phyloP scores from a whole-genome alignment of 2,888 invertebrate species.

The Amorpha juglandis region DNA sequence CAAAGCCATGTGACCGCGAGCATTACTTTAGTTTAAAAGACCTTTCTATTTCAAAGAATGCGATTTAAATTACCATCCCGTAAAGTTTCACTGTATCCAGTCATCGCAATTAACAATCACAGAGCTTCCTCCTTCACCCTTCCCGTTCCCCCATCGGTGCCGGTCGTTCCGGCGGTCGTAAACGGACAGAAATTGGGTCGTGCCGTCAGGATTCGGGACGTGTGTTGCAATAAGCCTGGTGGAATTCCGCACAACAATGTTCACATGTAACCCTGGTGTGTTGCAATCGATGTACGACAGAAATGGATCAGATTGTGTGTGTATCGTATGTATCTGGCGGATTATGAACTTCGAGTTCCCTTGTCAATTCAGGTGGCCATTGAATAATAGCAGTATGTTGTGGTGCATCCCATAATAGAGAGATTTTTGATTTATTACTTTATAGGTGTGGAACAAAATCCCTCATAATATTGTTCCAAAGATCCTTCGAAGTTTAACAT shows the following conservation, averaged over 20 bases:
- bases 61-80: neutral
- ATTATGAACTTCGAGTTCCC: neutral
- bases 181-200: conserved; percentile 5
- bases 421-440: too few relatives aligned
- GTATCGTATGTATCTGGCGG: neutral
- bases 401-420: too few relatives aligned
- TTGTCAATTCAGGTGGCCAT: neutral
- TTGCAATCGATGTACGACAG: conserved; percentile 1
- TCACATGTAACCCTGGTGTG: neutral
- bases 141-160: neutral
- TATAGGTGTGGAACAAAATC: too few relatives aligned
- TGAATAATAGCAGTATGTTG: too few relatives aligned
- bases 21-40: too few relatives aligned
- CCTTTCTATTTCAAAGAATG: too few relatives aligned
- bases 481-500: neutral
- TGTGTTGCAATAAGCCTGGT: conserved; percentile 6
- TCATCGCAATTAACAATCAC: neutral
- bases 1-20: too few relatives aligned
- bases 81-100: neutral
- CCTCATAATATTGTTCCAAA: too few relatives aligned
- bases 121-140: neutral
- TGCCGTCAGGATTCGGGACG: conserved; percentile 2
- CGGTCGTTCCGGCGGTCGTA: neutral
- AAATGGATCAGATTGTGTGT: neutral
- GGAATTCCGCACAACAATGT: conserved; percentile 19